Conservation (phyloP, 2,113 vertebrate species). For the Columba livia region DNA sequence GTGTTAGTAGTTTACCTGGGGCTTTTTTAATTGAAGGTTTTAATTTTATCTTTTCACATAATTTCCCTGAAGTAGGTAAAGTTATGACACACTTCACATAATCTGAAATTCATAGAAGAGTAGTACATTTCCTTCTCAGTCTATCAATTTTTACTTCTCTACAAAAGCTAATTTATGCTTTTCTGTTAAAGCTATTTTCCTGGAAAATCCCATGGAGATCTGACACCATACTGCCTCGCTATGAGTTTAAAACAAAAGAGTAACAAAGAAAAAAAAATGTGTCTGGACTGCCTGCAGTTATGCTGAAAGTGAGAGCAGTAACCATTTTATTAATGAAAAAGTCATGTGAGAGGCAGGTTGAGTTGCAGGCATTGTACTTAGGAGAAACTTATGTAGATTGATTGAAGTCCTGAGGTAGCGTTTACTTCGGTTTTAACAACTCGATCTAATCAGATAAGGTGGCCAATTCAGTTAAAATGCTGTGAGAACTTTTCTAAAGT, state of each 20-base stretch:
- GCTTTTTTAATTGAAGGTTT: not conserved
- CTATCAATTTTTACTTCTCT: not conserved
- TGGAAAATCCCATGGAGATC: not conserved
- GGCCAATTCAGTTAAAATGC: not conserved
- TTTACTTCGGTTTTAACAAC: not conserved
- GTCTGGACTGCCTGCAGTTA: not conserved
- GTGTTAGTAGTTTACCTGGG: not conserved
- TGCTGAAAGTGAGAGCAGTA: not conserved
- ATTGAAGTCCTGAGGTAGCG: not conserved
- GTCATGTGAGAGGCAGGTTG: not conserved
- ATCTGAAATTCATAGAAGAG: not conserved
- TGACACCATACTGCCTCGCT: not conserved
- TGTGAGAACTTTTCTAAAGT: not conserved
- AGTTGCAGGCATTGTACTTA: not conserved
- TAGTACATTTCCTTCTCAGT: not conserved
- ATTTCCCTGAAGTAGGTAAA: conserved; percentile 14
- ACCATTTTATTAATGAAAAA: not conserved
- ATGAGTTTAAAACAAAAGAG: not conserved
- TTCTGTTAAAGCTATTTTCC: not conserved
- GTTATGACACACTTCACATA: not conserved
- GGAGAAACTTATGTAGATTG: not conserved
- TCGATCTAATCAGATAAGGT: not conserved
- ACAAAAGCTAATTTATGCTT: not conserved
- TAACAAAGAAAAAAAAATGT: not conserved
- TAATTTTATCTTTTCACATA: not conserved